Evolutionary conservation across 2,888 invertebrate species (phyloP).

Genomic region (Arrhopalites spinosus): DNA sequence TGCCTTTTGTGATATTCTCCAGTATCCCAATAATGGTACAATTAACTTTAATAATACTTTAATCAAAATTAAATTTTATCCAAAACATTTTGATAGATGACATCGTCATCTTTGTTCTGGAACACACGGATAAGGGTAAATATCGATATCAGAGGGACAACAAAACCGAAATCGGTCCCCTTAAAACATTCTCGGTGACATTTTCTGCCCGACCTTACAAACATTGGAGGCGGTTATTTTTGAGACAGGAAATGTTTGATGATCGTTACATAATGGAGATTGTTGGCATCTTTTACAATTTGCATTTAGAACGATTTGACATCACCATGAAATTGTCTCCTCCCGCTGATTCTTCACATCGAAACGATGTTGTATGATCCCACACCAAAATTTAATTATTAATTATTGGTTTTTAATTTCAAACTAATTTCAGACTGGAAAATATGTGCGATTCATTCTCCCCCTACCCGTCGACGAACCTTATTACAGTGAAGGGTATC

Average conservation of each 20-base stretch:
- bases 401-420: too few species aligned
- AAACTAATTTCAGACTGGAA: slow-evolving; percentile 26
- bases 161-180: not conserved
- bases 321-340: slow-evolving; percentile 41
- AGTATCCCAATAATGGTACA: slow-evolving; percentile 44
- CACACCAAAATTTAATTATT: not conserved
- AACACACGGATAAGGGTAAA: slow-evolving; percentile 19
- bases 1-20: slow-evolving; percentile 43
- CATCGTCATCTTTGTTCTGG: slow-evolving; percentile 37
- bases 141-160: not conserved
- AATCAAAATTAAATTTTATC: not conserved
- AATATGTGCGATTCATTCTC: slow-evolving; percentile 36
- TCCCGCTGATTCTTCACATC: not conserved
- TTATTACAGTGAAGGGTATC: slow-evolving; percentile 8
- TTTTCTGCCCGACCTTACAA: slow-evolving; percentile 38
- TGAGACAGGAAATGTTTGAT: slow-evolving; percentile 27
- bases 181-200: slow-evolving; percentile 37
- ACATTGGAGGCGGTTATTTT: slow-evolving; percentile 42
- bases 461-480: slow-evolving; percentile 26
- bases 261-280: slow-evolving; percentile 37
- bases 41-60: too few species aligned
- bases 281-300: slow-evolving; percentile 46
- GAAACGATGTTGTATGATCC: not conserved
- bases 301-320: slow-evolving; percentile 45
- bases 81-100: slow-evolving; percentile 35